Conservation (phyloP, 2,797 vertebrate genomes). For the Gobionotothen gibberifrons region DNA sequence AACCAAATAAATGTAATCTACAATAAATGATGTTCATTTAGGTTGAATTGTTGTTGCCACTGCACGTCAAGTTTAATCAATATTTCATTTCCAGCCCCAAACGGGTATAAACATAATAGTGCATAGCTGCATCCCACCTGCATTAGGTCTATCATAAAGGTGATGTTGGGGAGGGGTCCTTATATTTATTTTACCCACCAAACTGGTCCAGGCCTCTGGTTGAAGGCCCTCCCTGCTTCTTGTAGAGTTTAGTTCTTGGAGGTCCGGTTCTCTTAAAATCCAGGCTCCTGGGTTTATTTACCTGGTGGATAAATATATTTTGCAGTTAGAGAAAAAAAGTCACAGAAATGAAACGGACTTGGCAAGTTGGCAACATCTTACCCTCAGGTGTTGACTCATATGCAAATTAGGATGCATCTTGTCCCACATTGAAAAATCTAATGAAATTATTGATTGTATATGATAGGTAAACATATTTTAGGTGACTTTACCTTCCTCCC, state of each 20-base stretch:
- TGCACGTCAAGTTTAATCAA: background rate
- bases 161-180: background rate
- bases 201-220: constrained; percentile 16
- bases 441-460: background rate
- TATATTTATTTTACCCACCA: constrained; percentile 7
- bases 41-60: background rate
- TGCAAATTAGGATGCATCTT: constrained; percentile 1
- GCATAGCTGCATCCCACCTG: constrained; percentile 16
- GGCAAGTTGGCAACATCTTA: background rate
- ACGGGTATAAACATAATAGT: background rate
- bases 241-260: constrained; percentile 10
- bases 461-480: constrained; percentile 2
- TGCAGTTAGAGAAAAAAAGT: background rate
- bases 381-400: background rate
- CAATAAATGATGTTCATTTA: background rate
- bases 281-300: constrained; percentile 15
- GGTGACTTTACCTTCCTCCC: constrained; percentile 65
- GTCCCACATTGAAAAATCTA: too few species aligned
- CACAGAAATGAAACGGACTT: background rate
- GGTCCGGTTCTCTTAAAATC: background rate
- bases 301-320: constrained; percentile 7
- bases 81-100: background rate
- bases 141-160: background rate
- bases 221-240: constrained; percentile 16
- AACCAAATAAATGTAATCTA: background rate